These are phyloP conservation scores for Gallinago media DNA, from an alignment of 2,113 vertebrate species.

Conservation along the genomic window DNA sequence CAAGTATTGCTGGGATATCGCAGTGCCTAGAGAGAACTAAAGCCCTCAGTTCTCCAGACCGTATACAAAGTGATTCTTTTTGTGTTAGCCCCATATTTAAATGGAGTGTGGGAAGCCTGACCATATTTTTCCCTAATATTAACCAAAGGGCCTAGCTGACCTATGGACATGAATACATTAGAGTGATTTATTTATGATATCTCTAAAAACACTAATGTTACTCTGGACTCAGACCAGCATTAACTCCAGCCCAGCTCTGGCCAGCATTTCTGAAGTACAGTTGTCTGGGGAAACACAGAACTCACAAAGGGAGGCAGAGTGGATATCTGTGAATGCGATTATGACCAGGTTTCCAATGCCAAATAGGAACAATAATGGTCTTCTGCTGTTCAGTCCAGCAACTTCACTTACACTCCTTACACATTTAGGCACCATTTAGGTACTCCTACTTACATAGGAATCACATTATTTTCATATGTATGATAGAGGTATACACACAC, in stretches of 20 bases:
- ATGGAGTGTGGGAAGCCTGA: background rate
- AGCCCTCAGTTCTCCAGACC: background rate
- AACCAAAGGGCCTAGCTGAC: background rate
- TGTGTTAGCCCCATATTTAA: background rate
- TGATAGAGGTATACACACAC: fast-evolving
- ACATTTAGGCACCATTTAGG: background rate
- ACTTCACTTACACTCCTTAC: background rate
- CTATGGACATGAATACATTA: background rate
- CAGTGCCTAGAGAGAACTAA: background rate
- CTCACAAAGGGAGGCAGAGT: background rate
- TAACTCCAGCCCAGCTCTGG: background rate
- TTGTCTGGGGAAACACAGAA: background rate
- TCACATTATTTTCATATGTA: background rate
- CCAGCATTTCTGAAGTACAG: background rate
- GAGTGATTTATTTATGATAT: background rate
- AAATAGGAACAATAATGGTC: background rate
- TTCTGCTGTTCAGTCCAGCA: background rate
- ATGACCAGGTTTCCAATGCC: background rate
- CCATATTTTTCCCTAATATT: background rate
- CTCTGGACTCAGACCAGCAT: background rate
- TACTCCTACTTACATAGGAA: background rate
- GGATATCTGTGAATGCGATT: background rate
- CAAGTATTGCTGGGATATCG: background rate
- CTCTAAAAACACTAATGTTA: background rate
- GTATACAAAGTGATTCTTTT: background rate